Base-by-base conservation (phyloP, 37 sponge, comb jelly and placozoan genomes). In the Tethya wilhelma region DNA sequence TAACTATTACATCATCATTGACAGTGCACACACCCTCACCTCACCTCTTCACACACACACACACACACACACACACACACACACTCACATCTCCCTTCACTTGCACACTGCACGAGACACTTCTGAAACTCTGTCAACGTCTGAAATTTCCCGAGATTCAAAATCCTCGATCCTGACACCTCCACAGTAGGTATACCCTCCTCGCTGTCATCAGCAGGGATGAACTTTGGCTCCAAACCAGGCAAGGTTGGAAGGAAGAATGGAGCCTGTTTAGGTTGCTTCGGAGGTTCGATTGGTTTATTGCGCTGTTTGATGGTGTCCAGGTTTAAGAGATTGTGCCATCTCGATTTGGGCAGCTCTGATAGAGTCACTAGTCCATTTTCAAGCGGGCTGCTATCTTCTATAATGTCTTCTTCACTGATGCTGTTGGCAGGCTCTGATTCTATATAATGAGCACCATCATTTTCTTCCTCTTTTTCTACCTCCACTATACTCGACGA, bases 241-340 rank as follows among this genome's bases (percentile, higher is more conserved):
- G 91, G 84, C 2, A 78, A 67, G 29, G 98, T 98, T 19, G 91
- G 91, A 11, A 98, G 77, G 78, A 98, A 98, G 85, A 98, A 98
- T 11, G 99, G 99, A 0, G 92, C 96, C 22, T 82, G 75, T 59
- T 93, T 91, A 3, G 89, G 89, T 7, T 64, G 75, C 29, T 79
- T 85, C 2, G 91, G 88, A 34, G 96, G 99, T 39, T 93, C 97
- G 29, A 84, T 88, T 14, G 99, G 99, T 81, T 96, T 98, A 79
- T 98, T 98, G 12, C 91, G 86, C 62, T 82, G 71, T 87, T 89
- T 95, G 39, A 98, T 93, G 53, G 88, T 84, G 29, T 98, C 96
- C 36, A 98, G 65, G 20, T 90, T 75, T 32, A 84, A 73, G 0
- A 98, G 85, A 41, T 81, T 87, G 40, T 74, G 59, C 98, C 98